Base-by-base conservation (phyloP, 2,113 vertebrate species). In the Bubo blakistoni region DNA sequence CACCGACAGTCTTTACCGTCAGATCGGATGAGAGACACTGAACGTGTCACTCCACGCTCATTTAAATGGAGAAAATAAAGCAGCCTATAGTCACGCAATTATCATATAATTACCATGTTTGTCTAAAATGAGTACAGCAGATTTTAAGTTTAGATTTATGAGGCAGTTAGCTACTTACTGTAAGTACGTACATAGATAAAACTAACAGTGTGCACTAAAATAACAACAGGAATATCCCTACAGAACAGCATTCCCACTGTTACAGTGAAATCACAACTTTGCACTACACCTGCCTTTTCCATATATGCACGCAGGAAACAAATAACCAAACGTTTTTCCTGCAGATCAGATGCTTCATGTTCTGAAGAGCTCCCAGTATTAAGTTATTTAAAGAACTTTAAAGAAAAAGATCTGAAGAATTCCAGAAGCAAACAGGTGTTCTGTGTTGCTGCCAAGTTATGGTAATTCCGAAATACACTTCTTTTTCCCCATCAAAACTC, bases 71-170 rank as follows among this genome's bases (percentile, higher is more conserved):
- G 44, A 91, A 80, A 91, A 94, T 80, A 91, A 17, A 51, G 40
- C 46, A 11, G 25, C 36, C 11, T 82, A 57, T 58, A 63, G 40
- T 86, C 46, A 15, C 54, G 12, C 59, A 61, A 7, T 93, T 96
- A 59, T 54, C 58, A 15, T 81, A 36, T 83, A 92, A 52, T 90
- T 88, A 49, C 78, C 44, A 2, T 92, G 46, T 95, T 97, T 80
- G 42, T 84, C 62, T 96, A 80, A 91, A 76, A 74, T 21, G 34
- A 70, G 30, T 40, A 38, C n/a, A 25, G 69, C 15, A 7, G n/a
- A 54, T 94, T 97, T 96, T 36, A 81, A 92, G 83, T 82, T 96
- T 30, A 80, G 67, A 65, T 96, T 92, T 90, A 95, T 70, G 74
- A 95, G 92, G 49, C 40, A 36, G 38, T 92, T 94, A 51, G 38